Percentiles rank a stretch among this genome's conserved stretches.
Conservation (phyloP, 2,888 invertebrate genomes). For the Fragum fragum region DNA sequence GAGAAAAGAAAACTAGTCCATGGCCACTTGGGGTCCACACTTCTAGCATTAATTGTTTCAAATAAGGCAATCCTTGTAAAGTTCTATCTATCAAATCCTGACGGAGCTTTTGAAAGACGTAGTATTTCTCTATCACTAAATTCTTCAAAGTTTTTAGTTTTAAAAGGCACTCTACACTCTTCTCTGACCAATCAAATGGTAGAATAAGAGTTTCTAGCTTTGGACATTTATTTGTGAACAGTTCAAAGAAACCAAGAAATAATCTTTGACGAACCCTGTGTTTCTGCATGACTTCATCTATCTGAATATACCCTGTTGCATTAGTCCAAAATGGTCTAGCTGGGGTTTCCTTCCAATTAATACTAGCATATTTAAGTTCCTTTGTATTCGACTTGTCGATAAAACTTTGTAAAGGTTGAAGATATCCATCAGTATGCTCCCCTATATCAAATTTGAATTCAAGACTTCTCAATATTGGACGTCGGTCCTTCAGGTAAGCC, state of each 20-base stretch:
- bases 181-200: conserved; percentile 86
- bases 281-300: conserved; percentile 80
- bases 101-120: conserved; percentile 80
- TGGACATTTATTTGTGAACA: conserved; percentile 80
- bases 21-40: conserved; percentile 85
- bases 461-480: conserved; percentile 77
- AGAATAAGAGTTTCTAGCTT: conserved; percentile 81
- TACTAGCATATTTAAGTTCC: conserved; percentile 79
- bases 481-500: conserved; percentile 74
- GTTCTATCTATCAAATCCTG: conserved; percentile 79
- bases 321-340: conserved; percentile 82
- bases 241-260: conserved; percentile 83
- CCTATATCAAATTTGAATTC: conserved; percentile 86
- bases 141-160: conserved; percentile 78
- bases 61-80: conserved; percentile 71
- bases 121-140: conserved; percentile 84
- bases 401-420: conserved; percentile 77
- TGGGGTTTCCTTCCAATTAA: conserved; percentile 86
- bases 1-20: conserved; percentile 78
- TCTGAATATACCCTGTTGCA: conserved; percentile 66
- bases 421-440: conserved; percentile 81
- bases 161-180: conserved; percentile 79
- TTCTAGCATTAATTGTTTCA: conserved; percentile 82
- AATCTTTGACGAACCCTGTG: conserved; percentile 81
- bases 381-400: conserved; percentile 71